Conservation (phyloP, 2,113 vertebrate species). For the Thomomys bottae region DNA sequence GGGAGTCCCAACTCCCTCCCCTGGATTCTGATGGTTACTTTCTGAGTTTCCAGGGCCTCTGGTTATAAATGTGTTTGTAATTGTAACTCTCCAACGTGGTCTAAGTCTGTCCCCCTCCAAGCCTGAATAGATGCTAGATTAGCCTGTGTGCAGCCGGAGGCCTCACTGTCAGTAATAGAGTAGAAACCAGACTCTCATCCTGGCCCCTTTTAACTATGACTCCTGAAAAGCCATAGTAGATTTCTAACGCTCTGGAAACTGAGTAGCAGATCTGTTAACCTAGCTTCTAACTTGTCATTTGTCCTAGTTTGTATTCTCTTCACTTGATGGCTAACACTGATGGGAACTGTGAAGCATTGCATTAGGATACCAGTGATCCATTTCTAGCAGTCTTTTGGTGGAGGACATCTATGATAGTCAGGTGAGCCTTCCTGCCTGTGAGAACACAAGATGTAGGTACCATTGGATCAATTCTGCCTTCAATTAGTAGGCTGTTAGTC, state of each 20-base stretch:
- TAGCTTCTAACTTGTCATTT: background rate
- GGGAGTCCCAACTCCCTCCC: background rate
- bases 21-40: background rate
- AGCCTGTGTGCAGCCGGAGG: background rate
- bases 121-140: background rate
- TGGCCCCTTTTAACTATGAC: background rate
- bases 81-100: background rate
- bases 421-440: background rate
- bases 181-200: background rate
- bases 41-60: background rate
- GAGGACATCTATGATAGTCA: background rate
- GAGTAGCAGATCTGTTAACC: background rate
- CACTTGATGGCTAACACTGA: background rate
- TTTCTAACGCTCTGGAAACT: background rate
- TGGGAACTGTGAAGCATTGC: background rate
- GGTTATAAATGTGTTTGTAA: fast-evolving
- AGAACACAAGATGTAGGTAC: fast-evolving
- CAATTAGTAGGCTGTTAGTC: too few species aligned
- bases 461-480: background rate
- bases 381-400: background rate
- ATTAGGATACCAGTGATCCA: background rate
- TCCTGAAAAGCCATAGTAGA: background rate
- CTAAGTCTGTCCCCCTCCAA: background rate
- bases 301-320: background rate
- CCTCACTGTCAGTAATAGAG: background rate